Evolutionary conservation across 2,888 invertebrate genomes (phyloP).

Genomic region (Pegoplata infirma): DNA sequence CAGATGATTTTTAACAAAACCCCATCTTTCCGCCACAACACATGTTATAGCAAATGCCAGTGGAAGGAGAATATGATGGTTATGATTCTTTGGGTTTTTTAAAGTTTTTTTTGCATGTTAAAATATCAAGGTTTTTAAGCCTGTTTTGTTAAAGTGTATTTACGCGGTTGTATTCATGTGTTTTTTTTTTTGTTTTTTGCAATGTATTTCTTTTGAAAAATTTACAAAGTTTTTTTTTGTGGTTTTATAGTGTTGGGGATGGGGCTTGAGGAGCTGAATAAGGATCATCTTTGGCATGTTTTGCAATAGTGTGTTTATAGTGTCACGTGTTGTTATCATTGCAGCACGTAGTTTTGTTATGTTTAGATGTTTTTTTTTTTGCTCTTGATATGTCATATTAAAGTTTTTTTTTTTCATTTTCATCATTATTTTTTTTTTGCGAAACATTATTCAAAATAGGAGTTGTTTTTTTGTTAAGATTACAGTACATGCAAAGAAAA

Average conservation of each 20-base stretch:
- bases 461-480: background rate
- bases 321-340: slow-evolving; percentile 77
- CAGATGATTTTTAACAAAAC: background rate
- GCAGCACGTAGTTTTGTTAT: slow-evolving; percentile 76
- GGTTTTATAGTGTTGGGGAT: slow-evolving; percentile 1
- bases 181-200: too few species aligned
- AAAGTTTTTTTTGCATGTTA: background rate
- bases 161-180: slow-evolving; percentile 48
- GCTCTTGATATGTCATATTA: slow-evolving; percentile 3
- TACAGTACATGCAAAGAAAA: slow-evolving; percentile 25
- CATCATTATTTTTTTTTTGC: slow-evolving; percentile 25
- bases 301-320: slow-evolving; percentile 66
- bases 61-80: slow-evolving; percentile 11
- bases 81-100: slow-evolving; percentile 44
- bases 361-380: slow-evolving; percentile 64
- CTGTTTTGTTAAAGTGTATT: slow-evolving; percentile 54
- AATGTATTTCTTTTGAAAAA: slow-evolving; percentile 22
- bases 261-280: background rate
- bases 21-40: slow-evolving; percentile 1
- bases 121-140: slow-evolving; percentile 47
- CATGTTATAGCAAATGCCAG: background rate
- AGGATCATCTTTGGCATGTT: slow-evolving; percentile 17
- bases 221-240: slow-evolving; percentile 12
- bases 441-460: slow-evolving; percentile 24
- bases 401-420: slow-evolving; percentile 9